Evolutionary conservation across 2,888 invertebrate genomes (phyloP).

Genomic region (Chalcis sispes): DNA sequence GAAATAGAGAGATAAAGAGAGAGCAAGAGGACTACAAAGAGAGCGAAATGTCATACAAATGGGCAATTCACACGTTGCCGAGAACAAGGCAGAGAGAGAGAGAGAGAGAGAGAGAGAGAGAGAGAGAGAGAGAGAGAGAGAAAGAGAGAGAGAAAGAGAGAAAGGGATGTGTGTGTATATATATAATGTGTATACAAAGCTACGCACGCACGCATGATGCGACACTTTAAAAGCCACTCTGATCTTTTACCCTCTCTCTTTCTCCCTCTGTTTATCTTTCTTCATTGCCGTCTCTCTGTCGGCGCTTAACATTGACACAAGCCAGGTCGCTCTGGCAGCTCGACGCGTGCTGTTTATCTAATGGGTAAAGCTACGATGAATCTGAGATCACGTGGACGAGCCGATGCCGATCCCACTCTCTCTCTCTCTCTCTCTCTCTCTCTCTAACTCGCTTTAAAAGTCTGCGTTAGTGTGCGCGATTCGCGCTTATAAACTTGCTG

Average conservation of each 20-base stretch:
- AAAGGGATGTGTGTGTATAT: too few relatives aligned
- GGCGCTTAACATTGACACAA: slow-evolving; percentile 36
- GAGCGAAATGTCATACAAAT: slow-evolving; percentile 39
- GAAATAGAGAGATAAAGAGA: neutral
- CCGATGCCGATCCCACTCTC: neutral
- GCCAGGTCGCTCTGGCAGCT: neutral
- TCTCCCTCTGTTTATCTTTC: too few relatives aligned
- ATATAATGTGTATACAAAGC: too few relatives aligned
- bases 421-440: neutral
- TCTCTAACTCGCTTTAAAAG: too few relatives aligned
- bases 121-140: too few relatives aligned
- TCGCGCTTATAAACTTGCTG: too few relatives aligned
- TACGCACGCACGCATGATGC: slow-evolving; percentile 6
- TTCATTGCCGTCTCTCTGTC: too few relatives aligned
- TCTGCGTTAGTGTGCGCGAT: too few relatives aligned
- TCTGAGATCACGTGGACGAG: neutral
- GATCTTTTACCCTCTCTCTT: neutral
- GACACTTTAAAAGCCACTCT: too few relatives aligned
- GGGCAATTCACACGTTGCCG: slow-evolving; percentile 19
- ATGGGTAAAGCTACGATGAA: neutral
- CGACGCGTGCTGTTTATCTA: slow-evolving; percentile 6
- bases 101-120: neutral
- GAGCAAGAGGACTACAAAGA: neutral
- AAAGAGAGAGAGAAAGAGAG: too few relatives aligned
- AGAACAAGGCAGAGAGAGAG: neutral